A percentile compares a stretch with the other conserved stretches of the same genome.
These are phyloP conservation scores for Diogma glabrata DNA, from an alignment of 2,888 invertebrate genomes.

Conservation along the genomic window DNA sequence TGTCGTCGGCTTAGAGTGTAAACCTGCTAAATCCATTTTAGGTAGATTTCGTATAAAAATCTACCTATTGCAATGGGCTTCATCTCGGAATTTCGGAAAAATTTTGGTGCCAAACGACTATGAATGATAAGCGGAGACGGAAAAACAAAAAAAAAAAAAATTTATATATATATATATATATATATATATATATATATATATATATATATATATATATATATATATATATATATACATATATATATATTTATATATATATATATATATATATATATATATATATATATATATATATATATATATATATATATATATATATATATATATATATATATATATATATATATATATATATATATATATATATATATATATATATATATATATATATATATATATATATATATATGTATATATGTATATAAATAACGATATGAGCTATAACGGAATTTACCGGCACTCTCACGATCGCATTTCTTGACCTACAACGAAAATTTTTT, in stretches of 20 bases:
- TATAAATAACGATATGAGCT: no score
- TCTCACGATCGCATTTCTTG: no score
- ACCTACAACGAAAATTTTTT: no score
- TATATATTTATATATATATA: constrained; percentile 1
- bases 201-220: constrained; percentile 3
- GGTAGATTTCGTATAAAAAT: no score
- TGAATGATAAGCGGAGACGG: no score
- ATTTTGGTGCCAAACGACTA: no score
- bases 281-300: constrained; percentile 3
- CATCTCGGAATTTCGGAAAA: no score
- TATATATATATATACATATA: constrained; percentile 1
- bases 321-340: constrained; percentile 3
- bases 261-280: constrained; percentile 3
- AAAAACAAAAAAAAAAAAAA: no score
- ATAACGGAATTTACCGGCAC: no score
- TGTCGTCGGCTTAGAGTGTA: no score
- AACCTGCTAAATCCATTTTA: no score
- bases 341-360: constrained; percentile 3
- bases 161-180: constrained; percentile 3
- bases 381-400: constrained; percentile 3
- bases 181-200: constrained; percentile 1
- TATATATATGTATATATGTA: background rate
- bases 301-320: constrained; percentile 1
- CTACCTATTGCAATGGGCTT: no score
- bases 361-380: constrained; percentile 3